Conservation (phyloP, 2,888 invertebrate genomes). For the Ochropleura plecta region DNA sequence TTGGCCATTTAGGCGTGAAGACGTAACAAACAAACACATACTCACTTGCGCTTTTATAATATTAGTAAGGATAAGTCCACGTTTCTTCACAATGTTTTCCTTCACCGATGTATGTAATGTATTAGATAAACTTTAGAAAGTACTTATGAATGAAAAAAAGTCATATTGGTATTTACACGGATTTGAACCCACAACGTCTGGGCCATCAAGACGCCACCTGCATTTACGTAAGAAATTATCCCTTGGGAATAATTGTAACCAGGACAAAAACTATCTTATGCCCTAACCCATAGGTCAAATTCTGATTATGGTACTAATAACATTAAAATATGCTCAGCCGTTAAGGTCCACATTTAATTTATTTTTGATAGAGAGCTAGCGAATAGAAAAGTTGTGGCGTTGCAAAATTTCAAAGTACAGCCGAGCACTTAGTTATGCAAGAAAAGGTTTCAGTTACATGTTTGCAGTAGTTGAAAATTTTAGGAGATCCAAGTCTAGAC, state of each 20-base stretch:
- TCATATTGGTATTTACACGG: no score
- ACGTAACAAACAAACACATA: no score
- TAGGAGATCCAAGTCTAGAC: not conserved
- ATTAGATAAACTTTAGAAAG: no score
- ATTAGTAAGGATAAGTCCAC: no score
- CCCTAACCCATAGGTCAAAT: not conserved
- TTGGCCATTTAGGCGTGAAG: no score
- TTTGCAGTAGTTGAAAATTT: conserved; percentile 12
- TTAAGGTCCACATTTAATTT: not conserved
- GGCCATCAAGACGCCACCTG: no score
- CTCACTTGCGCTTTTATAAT: no score
- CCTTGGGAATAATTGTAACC: not conserved
- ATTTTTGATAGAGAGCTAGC: conserved; percentile 6
- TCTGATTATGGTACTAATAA: no score
- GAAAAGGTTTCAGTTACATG: conserved; percentile 1
- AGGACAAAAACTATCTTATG: not conserved
- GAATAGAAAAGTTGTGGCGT: conserved; percentile 25
- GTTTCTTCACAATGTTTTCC: no score
- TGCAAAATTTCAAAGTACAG: conserved; percentile 33
- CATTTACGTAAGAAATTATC: not conserved
- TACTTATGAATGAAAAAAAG: no score
- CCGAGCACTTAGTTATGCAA: conserved; percentile 27
- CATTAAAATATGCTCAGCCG: not conserved
- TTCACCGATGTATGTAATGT: no score
- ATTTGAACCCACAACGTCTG: no score